These are phyloP conservation scores for Sminthurinus aureus DNA, from an alignment of 2,888 invertebrate species.

Conservation along the genomic window DNA sequence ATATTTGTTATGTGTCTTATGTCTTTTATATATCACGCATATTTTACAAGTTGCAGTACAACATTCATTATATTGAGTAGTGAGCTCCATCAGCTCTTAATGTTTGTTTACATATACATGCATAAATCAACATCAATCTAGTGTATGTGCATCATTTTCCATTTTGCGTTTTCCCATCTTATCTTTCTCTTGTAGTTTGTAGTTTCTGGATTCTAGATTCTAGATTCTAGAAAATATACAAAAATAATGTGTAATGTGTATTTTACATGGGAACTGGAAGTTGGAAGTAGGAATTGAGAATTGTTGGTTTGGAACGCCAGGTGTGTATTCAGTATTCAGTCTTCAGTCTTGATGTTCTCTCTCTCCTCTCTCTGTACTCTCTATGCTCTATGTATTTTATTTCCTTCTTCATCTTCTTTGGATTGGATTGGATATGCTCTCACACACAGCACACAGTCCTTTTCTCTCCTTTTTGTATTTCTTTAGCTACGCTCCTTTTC, in stretches of 20 bases:
- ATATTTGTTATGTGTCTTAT: too few species aligned
- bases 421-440: too few species aligned
- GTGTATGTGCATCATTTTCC: background rate
- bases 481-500: conserved; percentile 21
- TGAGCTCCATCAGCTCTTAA: too few species aligned
- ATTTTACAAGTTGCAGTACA: background rate
- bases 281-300: too few species aligned
- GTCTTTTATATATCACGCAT: background rate
- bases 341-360: too few species aligned
- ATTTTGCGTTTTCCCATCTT: background rate
- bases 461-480: conserved; percentile 10
- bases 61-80: background rate
- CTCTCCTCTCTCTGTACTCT: background rate
- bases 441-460: background rate
- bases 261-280: too few species aligned
- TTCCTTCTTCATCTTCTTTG: background rate
- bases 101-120: too few species aligned
- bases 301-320: conserved; percentile 12
- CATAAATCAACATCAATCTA: background rate
- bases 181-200: too few species aligned
- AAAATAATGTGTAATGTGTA: too few species aligned
- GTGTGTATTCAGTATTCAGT: conserved; percentile 21
- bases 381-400: background rate
- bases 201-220: too few species aligned
- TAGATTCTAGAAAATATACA: too few species aligned